Evolutionary conservation across 1,140 invertebrate genomes (phyloP).

Genomic region (Ceratina calcarata): DNA sequence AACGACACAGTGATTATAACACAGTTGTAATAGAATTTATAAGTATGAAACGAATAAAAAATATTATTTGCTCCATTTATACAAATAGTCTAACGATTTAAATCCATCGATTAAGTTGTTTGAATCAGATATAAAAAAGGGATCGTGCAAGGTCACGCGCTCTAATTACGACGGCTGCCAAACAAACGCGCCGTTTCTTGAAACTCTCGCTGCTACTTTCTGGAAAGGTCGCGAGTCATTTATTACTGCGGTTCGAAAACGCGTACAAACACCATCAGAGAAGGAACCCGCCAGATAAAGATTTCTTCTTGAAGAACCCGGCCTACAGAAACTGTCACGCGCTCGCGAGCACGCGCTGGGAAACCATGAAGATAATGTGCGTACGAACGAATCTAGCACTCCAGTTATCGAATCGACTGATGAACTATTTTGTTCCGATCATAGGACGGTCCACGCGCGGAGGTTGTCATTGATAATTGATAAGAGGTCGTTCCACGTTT

Average conservation of each 20-base stretch:
- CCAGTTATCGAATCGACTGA: slow-evolving; percentile 57
- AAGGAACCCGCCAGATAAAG: slow-evolving; percentile 68
- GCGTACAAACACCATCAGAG: slow-evolving; percentile 57
- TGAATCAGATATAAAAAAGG: too few relatives aligned
- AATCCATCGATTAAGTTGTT: too few relatives aligned
- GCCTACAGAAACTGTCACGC: neutral
- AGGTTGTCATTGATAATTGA: slow-evolving; percentile 42
- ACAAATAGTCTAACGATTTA: too few relatives aligned
- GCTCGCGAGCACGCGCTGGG: neutral
- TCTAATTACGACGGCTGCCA: too few relatives aligned
- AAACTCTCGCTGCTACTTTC: slow-evolving; percentile 33
- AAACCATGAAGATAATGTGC: slow-evolving; percentile 40
- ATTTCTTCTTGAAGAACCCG: slow-evolving; percentile 59
- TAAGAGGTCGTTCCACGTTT: slow-evolving; percentile 15
- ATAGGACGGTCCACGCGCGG: slow-evolving; percentile 33
- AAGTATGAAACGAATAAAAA: too few relatives aligned
- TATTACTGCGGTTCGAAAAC: slow-evolving; percentile 63
- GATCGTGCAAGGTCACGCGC: too few relatives aligned
- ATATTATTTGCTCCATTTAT: too few relatives aligned
- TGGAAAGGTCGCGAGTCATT: slow-evolving; percentile 67
- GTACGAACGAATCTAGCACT: slow-evolving; percentile 39
- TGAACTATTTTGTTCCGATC: slow-evolving; percentile 51
- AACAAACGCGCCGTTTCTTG: neutral
- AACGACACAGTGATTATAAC: too few relatives aligned
- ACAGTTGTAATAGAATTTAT: too few relatives aligned